Percentiles rank a stretch among this genome's conserved stretches.
Conservation (phyloP, 2,113 vertebrate species). For the Connochaetes taurinus region DNA sequence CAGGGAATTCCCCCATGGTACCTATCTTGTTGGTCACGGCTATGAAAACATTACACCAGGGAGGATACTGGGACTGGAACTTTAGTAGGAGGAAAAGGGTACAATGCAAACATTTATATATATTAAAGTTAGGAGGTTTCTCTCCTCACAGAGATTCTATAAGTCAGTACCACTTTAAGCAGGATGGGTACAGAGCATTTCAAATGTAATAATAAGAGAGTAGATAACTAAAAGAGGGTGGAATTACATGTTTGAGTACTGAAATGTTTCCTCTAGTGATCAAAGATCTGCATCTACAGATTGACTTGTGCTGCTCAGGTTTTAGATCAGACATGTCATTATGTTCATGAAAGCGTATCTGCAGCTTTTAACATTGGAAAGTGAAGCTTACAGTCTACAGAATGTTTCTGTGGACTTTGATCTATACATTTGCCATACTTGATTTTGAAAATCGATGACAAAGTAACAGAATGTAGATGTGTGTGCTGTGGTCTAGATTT, state of each 20-base stretch:
- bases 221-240: neutral
- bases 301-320: neutral
- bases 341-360: neutral
- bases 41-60: neutral
- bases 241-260: neutral
- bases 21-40: neutral
- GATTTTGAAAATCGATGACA: conserved; percentile 32
- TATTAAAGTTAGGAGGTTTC: neutral
- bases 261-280: neutral
- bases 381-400: neutral
- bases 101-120: neutral
- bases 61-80: neutral
- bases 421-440: neutral
- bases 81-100: neutral
- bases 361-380: conserved; percentile 29
- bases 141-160: neutral
- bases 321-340: conserved; percentile 30
- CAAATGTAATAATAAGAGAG: neutral
- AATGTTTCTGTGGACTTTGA: neutral
- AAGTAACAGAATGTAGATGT: conserved; percentile 9
- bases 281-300: neutral
- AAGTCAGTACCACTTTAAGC: neutral
- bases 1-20: neutral
- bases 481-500: neutral
- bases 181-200: neutral